These are phyloP conservation scores for Jaculus jaculus DNA, from an alignment of 2,113 vertebrate species.

Conservation along the genomic window DNA sequence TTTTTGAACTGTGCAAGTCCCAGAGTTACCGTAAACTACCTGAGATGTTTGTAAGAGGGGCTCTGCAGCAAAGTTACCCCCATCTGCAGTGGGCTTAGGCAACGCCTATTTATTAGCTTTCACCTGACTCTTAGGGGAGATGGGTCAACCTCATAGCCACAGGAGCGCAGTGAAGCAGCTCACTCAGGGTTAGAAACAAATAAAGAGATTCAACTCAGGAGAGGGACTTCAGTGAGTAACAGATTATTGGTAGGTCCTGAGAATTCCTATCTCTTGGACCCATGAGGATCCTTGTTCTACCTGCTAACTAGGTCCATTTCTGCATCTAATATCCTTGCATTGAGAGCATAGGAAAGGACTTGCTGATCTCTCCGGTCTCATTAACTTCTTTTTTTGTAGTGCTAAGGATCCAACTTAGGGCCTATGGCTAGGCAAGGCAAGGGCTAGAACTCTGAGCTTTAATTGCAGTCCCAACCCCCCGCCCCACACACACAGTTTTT, in stretches of 20 bases:
- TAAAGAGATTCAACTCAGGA: background rate
- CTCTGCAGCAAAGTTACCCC: background rate
- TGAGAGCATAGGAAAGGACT: background rate
- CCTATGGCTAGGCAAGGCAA: background rate
- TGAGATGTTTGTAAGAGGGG: background rate
- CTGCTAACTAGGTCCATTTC: background rate
- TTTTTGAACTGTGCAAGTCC: background rate
- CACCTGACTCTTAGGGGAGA: constrained; percentile 9
- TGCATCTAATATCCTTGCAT: background rate
- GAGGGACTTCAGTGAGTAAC: background rate
- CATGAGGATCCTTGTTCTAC: background rate
- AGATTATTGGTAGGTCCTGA: background rate
- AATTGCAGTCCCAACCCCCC: background rate
- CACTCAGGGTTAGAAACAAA: background rate
- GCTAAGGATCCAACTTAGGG: background rate
- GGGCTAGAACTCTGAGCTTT: background rate
- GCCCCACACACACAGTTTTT: background rate
- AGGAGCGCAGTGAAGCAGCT: background rate
- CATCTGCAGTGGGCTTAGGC: background rate
- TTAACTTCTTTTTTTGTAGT: background rate
- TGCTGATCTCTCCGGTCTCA: background rate
- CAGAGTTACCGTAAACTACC: background rate
- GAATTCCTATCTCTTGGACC: background rate
- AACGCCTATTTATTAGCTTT: constrained; percentile 13
- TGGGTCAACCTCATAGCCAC: background rate